Evolutionary conservation across 2,113 vertebrate genomes (phyloP).

Genomic region (Sigmodon hispidus): DNA sequence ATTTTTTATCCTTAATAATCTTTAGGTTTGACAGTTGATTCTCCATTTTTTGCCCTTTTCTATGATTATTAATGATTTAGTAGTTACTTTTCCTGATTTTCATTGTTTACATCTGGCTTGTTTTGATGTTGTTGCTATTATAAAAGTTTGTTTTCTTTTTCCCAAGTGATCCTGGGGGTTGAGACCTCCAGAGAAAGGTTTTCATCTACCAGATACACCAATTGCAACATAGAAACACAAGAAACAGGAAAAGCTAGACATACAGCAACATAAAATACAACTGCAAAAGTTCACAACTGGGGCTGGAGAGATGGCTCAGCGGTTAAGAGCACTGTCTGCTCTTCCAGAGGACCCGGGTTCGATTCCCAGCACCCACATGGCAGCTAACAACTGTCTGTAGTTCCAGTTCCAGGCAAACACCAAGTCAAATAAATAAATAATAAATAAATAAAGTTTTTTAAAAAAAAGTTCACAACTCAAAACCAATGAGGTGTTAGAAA

Average conservation of each 20-base stretch:
- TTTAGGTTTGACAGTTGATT: neutral
- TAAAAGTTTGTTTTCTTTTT: neutral
- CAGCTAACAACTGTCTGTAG: too few relatives aligned
- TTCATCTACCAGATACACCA: neutral
- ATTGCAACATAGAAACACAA: neutral
- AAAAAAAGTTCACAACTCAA: too few relatives aligned
- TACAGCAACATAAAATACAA: neutral
- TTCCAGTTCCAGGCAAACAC: too few relatives aligned
- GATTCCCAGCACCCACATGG: too few relatives aligned
- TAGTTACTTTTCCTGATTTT: neutral
- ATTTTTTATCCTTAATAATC: neutral
- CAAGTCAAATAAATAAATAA: too few relatives aligned
- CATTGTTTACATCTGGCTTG: neutral
- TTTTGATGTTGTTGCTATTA: neutral
- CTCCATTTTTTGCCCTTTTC: neutral
- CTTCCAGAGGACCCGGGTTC: too few relatives aligned
- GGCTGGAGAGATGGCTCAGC: too few relatives aligned
- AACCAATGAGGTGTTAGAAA: neutral
- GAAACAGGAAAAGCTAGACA: neutral
- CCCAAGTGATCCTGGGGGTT: neutral
- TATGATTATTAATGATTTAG: neutral
- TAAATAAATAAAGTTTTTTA: too few relatives aligned
- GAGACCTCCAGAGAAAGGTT: neutral
- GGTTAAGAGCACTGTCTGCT: too few relatives aligned
- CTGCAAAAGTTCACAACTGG: neutral